Conservation (phyloP, 1,140 invertebrate species). For the Papilio glaucus region DNA sequence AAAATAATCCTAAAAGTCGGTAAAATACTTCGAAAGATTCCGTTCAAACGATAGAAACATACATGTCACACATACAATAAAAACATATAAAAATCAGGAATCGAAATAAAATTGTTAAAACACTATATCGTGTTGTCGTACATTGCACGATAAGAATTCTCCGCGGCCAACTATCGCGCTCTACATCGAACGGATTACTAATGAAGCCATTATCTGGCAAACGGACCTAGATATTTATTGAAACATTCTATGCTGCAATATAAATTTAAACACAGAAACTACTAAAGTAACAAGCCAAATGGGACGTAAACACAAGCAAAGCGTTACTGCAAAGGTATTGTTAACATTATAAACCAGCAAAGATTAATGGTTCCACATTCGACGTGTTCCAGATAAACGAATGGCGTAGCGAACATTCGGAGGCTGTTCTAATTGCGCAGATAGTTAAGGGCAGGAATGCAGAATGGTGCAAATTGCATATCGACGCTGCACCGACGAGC, state of each 20-base stretch:
- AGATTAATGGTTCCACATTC: conserved; percentile 20
- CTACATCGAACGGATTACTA: conserved; percentile 27
- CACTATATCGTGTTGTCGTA: background rate
- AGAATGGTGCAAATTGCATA: conserved; percentile 53
- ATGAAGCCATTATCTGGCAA: conserved; percentile 14
- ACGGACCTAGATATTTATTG: conserved; percentile 3
- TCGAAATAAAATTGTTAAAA: background rate
- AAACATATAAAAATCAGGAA: background rate
- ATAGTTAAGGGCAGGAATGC: conserved; percentile 65
- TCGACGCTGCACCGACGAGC: conserved; percentile 44
- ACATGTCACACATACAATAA: too few relatives aligned
- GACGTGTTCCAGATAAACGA: conserved; percentile 30
- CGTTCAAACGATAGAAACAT: too few relatives aligned
- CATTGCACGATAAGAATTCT: conserved; percentile 5
- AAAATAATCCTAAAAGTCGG: too few relatives aligned
- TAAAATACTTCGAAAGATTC: too few relatives aligned
- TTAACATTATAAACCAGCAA: conserved; percentile 21
- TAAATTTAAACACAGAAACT: background rate
- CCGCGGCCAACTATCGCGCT: background rate
- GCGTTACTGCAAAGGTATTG: conserved; percentile 16
- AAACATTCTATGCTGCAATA: conserved; percentile 6
- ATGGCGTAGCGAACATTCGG: conserved; percentile 8
- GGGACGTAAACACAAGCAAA: conserved; percentile 17
- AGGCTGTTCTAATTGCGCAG: conserved; percentile 39
- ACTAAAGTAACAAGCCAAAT: background rate